phyloP scores from a whole-genome alignment of 2,797 vertebrate genomes.

The Trachurus trachurus region DNA sequence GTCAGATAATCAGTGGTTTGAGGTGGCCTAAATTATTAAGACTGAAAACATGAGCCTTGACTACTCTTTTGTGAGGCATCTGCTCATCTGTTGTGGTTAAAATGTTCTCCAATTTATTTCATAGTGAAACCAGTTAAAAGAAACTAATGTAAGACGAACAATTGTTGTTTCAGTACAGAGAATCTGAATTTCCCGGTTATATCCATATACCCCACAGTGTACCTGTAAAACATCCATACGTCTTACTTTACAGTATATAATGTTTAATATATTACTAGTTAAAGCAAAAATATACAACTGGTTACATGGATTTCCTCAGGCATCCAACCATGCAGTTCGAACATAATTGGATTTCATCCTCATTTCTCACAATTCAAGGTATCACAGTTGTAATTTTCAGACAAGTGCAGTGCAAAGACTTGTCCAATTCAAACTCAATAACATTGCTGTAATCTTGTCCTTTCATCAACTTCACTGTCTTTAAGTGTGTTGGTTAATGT shows the following conservation, averaged over 20 bases:
- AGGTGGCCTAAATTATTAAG: conserved; percentile 27
- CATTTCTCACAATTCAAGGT: conserved; percentile 76
- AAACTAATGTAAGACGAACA: conserved; percentile 8
- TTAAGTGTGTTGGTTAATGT: conserved; percentile 93
- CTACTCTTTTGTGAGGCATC: conserved; percentile 4
- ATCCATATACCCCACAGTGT: conserved; percentile 28
- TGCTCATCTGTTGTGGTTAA: conserved; percentile 50
- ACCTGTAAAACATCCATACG: conserved; percentile 48
- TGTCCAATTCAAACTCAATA: conserved; percentile 95
- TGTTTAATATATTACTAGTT: conserved; percentile 77
- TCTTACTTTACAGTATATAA: conserved; percentile 47
- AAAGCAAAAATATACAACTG: conserved; percentile 76
- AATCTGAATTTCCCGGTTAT: conserved; percentile 26
- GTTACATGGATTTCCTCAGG: conserved; percentile 75
- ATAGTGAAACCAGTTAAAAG: conserved; percentile 35
- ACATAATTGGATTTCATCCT: conserved; percentile 78
- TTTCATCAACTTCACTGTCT: conserved; percentile 87
- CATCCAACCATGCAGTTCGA: conserved; percentile 70
- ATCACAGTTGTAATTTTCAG: conserved; percentile 86
- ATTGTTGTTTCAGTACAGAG: conserved; percentile 15
- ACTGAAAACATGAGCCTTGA: conserved; percentile 46
- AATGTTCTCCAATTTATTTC: conserved; percentile 33
- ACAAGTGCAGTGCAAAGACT: conserved; percentile 92
- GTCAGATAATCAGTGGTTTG: conserved; percentile 13
- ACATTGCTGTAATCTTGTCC: conserved; percentile 90